Evolutionary conservation across 1,140 invertebrate species (phyloP), one percentile per base, ranked within the genome.

Genomic region (Heliothis subflexa): DNA sequence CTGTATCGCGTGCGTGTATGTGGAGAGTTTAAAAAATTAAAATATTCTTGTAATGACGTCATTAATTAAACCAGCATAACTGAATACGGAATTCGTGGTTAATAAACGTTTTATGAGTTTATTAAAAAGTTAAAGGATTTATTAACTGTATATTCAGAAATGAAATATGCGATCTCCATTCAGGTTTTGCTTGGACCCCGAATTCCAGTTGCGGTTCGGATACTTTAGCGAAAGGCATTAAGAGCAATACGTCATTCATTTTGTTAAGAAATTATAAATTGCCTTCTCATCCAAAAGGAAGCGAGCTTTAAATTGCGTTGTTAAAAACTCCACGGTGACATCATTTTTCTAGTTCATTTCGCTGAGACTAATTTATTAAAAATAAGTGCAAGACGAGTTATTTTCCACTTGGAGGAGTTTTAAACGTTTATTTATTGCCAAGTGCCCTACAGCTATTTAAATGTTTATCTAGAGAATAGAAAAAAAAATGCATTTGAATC

Each of bases 1-100:
- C 68, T 71, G 70, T 57, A 83, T 88, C 25, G 85, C 84, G 84
- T 88, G 87, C 81, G 55, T 57, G 80, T 62, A 78, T 71, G 81
- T 66, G 12, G 73, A 85, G 81, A 80, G 78, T 81, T 83, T 79
- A 64, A 80, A 76, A 74, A 61, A 74, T 61, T 59, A 59, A 54
- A 47, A 47, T 45, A 74, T 59, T 74, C 40, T 25, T 74, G 55
- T 62, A 62, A 52, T 75, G 21, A 62, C 59, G 16, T 52, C 45
- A 75, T 62, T 64, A 75, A 52, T 74, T 47, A 11, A 12, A 49
- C 54, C 9, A 25, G 14, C n/a, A 71, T 28, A 55, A 54, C 50
- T 54, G 68, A 50, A 70, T 47, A 16, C 18, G 28, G 21, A 70
- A 16, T 70, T 52, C 21, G 13, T 25, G 21, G 21, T 50, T 21